phyloP scores from a whole-genome alignment of 2,888 invertebrate genomes.

The Marasmarcha lunaedactyla region DNA sequence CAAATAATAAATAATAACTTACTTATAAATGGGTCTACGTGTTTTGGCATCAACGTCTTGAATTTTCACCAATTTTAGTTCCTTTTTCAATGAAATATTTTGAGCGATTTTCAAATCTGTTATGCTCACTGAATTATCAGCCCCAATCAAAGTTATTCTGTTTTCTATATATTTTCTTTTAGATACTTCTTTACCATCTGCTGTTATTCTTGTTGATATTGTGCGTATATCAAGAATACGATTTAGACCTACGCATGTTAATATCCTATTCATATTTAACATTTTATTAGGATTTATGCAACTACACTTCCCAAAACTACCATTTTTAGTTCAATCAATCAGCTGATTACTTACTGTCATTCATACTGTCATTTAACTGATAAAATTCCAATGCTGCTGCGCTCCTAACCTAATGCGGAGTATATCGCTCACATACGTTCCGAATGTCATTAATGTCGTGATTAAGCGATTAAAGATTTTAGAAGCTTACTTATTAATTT shows the following conservation, averaged over 20 bases:
- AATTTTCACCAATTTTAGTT: conserved; percentile 77
- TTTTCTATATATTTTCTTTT: conserved; percentile 41
- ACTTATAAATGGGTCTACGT: conserved; percentile 76
- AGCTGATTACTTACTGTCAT: too few relatives aligned
- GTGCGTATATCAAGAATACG: conserved; percentile 31
- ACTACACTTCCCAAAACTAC: too few relatives aligned
- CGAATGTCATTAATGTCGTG: too few relatives aligned
- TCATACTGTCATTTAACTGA: too few relatives aligned
- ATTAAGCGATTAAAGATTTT: too few relatives aligned
- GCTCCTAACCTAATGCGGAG: too few relatives aligned
- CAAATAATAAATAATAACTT: conserved; percentile 18
- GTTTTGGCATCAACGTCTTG: conserved; percentile 76
- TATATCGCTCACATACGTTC: too few relatives aligned
- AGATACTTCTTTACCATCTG: conserved; percentile 56
- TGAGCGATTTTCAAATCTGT: conserved; percentile 77
- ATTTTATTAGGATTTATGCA: neutral
- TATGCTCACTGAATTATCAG: conserved; percentile 69
- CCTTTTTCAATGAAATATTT: conserved; percentile 75
- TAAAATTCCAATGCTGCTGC: too few relatives aligned
- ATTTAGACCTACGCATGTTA: conserved; percentile 24
- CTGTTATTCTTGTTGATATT: conserved; percentile 35
- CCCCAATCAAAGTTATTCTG: conserved; percentile 75
- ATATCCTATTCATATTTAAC: conserved; percentile 33
- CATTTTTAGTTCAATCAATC: too few relatives aligned
- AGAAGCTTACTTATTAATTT: too few relatives aligned